phyloP scores from a whole-genome alignment of 2,888 invertebrate genomes.

The Entomobrya multifasciata region DNA sequence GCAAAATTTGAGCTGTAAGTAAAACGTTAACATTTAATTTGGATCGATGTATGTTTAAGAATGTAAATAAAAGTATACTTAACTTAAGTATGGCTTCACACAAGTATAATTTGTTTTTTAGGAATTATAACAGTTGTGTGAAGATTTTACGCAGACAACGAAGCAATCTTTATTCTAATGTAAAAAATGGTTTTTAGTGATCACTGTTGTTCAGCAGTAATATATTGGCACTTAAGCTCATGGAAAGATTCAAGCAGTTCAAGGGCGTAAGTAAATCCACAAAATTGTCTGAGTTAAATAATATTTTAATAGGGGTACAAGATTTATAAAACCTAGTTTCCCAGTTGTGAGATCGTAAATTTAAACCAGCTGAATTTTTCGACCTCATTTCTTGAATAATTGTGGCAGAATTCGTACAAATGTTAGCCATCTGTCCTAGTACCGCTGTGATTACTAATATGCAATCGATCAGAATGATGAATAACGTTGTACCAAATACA shows the following conservation, averaged over 20 bases:
- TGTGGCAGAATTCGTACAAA: no score
- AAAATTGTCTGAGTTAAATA: not conserved
- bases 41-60: no score
- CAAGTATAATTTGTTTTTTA: no score
- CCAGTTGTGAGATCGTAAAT: not conserved
- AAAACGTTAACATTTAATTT: no score
- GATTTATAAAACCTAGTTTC: not conserved
- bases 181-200: no score
- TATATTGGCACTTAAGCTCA: not conserved
- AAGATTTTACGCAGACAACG: no score
- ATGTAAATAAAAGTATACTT: no score
- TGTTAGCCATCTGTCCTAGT: not conserved
- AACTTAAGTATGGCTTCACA: no score
- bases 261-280: not conserved
- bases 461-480: not conserved
- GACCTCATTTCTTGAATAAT: no score
- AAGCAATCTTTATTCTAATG: no score
- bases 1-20: no score
- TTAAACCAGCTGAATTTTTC: not conserved
- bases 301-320: not conserved
- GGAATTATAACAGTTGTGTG: no score
- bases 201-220: not conserved
- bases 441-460: not conserved
- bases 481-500: not conserved
- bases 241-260: not conserved